These are phyloP conservation scores for Rhagonycha fulva DNA, from an alignment of 2,888 invertebrate genomes.

Conservation along the genomic window DNA sequence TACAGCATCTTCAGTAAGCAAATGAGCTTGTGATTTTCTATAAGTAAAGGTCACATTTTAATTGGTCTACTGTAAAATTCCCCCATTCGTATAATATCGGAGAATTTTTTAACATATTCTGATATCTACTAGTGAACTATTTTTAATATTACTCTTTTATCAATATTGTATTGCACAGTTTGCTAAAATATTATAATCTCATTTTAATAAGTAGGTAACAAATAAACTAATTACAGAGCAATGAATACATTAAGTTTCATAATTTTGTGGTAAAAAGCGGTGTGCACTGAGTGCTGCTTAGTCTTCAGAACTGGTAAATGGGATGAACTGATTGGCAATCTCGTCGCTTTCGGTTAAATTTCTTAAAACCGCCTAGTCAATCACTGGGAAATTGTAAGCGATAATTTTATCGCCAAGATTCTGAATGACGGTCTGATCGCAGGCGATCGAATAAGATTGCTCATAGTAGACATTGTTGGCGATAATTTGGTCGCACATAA, in stretches of 20 bases:
- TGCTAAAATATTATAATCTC: not conserved
- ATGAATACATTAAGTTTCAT: not conserved
- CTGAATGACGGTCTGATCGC: too few relatives aligned
- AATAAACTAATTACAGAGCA: not conserved
- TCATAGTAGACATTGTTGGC: too few relatives aligned
- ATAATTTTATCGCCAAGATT: too few relatives aligned
- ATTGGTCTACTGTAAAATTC: not conserved
- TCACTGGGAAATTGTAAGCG: too few relatives aligned
- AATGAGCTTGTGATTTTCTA: not conserved
- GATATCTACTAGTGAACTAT: not conserved
- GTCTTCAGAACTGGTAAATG: not conserved
- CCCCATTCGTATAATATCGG: not conserved
- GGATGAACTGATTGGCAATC: too few relatives aligned
- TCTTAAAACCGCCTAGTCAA: too few relatives aligned
- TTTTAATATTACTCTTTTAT: not conserved
- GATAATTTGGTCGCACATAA: too few relatives aligned
- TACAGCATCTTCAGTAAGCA: not conserved
- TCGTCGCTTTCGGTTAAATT: too few relatives aligned
- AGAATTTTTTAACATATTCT: not conserved
- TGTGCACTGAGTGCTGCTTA: not conserved
- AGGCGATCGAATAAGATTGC: too few relatives aligned
- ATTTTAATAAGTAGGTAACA: not conserved
- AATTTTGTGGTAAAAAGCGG: not conserved
- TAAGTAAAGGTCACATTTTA: not conserved
- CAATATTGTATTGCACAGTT: not conserved